Base-by-base conservation (phyloP, 2,888 invertebrate genomes). In the Orgyia antiqua region DNA sequence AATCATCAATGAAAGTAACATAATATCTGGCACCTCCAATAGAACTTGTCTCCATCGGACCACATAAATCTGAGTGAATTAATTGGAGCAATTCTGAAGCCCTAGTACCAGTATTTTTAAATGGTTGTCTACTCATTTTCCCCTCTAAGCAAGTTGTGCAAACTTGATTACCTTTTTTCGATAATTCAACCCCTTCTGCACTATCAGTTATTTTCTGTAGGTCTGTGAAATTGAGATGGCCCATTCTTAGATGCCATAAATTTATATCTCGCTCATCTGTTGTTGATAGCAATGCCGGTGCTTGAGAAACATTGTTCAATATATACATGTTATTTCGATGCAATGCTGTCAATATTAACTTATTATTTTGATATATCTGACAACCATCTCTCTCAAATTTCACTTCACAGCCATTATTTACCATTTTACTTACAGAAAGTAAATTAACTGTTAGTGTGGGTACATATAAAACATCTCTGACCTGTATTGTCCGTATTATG, bases 51-150 rank as follows among this genome's bases (percentile, higher is more conserved):
- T 41, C 32, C 42, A 49, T 33, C 3, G 42, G 60, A 27, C 68
- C 69, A 42, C 67, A 66, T 6, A 70, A 30, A 39, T 72, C 70
- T 2, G 60, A 33, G 31, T 70, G 68, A 18, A 35, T 27, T 23
- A 29, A 17, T 29, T 29, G 20, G 9, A 29, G 11, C 7, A 20
- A 20, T 29, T 26, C 4, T 19, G 21, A 7, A n/a, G 31, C 31
- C 8, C 31, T 18, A 6, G 26, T 11, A 10, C 29, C 29, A 5
- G 15, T 13, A 17, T 9, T 11, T n/a, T 23, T 23, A 2, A 29
- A 29, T 10, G 29, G 24, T 4, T 11, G 7, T 24, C 29, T 17
- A 3, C 11, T 11, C 11, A 11, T 9, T 8, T 31, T 31, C 12
- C 31, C 27, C 13, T 10, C 7, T 7, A 26, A 7, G 8, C 33